Percentiles rank a stretch among this genome's conserved stretches.
Evolutionary conservation across 2,888 invertebrate species (phyloP).

Genomic region (Campoplex capitator): DNA sequence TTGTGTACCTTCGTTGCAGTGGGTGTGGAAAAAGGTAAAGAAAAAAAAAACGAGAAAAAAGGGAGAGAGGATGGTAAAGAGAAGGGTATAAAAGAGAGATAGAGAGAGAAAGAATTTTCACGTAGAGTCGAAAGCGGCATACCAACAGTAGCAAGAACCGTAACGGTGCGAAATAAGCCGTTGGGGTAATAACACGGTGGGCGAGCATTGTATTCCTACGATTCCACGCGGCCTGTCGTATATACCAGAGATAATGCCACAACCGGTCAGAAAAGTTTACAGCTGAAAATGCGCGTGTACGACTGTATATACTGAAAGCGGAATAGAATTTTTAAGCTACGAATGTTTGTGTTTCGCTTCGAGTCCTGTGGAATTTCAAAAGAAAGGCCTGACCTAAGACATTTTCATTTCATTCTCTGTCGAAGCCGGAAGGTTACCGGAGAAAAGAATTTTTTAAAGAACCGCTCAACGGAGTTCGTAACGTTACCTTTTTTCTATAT

Average conservation of each 20-base stretch:
- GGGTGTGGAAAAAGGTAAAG: slow-evolving; percentile 22
- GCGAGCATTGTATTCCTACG: slow-evolving; percentile 61
- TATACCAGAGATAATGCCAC: slow-evolving; percentile 27
- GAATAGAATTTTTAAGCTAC: neutral
- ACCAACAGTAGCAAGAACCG: slow-evolving; percentile 64
- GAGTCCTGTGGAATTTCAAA: neutral
- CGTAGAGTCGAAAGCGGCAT: slow-evolving; percentile 42
- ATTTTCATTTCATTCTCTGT: neutral
- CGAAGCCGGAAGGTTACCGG: neutral
- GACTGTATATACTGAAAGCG: slow-evolving; percentile 3
- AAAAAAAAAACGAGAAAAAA: neutral
- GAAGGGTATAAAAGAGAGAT: slow-evolving; percentile 1
- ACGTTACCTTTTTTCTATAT: neutral
- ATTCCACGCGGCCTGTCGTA: slow-evolving; percentile 49
- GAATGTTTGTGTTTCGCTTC: neutral
- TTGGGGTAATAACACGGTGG: slow-evolving; percentile 64
- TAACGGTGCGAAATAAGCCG: slow-evolving; percentile 69
- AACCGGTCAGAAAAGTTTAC: slow-evolving; percentile 27
- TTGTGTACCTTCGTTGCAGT: neutral
- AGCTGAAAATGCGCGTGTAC: slow-evolving; percentile 19
- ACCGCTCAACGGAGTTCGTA: neutral
- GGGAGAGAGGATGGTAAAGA: neutral
- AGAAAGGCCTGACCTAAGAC: neutral
- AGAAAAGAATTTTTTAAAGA: neutral
- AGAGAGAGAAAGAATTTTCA: neutral